These are phyloP conservation scores for Tolypeutes matacus DNA, from an alignment of 2,797 vertebrate species.

Conservation along the genomic window DNA sequence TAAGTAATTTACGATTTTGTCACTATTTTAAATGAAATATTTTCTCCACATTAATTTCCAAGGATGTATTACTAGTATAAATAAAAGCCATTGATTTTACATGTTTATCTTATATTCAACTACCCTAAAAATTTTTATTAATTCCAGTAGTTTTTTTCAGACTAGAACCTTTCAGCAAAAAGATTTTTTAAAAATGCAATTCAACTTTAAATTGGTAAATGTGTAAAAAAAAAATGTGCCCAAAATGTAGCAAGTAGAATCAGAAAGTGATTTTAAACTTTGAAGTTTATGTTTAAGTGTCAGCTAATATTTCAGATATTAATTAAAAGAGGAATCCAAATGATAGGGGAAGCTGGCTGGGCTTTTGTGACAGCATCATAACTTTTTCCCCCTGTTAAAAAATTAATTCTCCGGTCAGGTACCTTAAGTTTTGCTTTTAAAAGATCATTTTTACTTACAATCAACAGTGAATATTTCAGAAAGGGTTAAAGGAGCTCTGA, in stretches of 20 bases:
- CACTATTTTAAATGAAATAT: not conserved
- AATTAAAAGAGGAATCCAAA: not conserved
- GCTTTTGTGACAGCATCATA: not conserved
- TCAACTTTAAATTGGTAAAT: conserved; percentile 11
- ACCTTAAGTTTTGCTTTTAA: conserved; percentile 82
- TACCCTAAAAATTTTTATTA: not conserved
- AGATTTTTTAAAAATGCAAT: conserved; percentile 21
- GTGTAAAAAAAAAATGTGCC: not conserved
- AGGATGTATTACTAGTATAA: conserved; percentile 42
- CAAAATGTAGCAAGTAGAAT: conserved; percentile 2
- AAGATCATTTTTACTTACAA: conserved; percentile 74
- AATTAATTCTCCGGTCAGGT: conserved; percentile 72
- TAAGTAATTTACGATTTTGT: conserved; percentile 3
- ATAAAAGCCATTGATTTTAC: conserved; percentile 35
- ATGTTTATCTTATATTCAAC: not conserved
- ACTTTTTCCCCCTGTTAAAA: not conserved
- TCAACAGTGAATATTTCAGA: conserved; percentile 71
- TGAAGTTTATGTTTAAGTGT: not conserved
- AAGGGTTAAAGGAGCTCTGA: not conserved
- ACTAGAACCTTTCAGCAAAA: not conserved
- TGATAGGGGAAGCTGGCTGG: not conserved
- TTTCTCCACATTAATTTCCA: not conserved
- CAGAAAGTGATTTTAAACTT: not conserved
- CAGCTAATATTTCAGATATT: conserved; percentile 20
- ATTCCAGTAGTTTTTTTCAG: conserved; percentile 32